Conservation (phyloP, 2,797 vertebrate species). For the Anabacerthia variegaticeps region DNA sequence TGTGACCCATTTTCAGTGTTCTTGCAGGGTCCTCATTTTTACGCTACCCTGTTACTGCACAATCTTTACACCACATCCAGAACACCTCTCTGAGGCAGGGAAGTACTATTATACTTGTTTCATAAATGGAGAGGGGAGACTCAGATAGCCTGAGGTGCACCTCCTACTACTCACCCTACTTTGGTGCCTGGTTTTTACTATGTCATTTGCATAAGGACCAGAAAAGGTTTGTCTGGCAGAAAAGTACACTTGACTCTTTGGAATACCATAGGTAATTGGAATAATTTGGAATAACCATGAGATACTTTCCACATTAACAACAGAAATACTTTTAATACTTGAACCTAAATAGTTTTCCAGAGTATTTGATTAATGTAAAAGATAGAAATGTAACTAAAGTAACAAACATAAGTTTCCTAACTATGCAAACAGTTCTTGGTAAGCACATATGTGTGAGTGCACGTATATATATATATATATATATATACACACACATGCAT, state of each 20-base stretch:
- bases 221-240: background rate
- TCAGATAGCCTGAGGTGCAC: background rate
- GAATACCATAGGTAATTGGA: background rate
- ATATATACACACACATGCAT: background rate
- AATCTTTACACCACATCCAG: background rate
- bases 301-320: background rate
- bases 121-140: background rate
- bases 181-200: background rate
- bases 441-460: background rate
- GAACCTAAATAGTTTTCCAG: background rate
- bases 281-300: background rate
- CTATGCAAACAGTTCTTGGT: background rate
- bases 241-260: background rate
- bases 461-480: accelerated
- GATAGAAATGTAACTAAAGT: background rate
- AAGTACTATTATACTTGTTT: background rate
- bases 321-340: background rate
- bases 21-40: background rate
- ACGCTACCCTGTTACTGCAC: background rate
- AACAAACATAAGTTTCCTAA: background rate
- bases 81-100: background rate
- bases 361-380: background rate
- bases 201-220: background rate
- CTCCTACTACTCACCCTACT: background rate
- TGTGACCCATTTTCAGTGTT: background rate